These are phyloP conservation scores for Corydoras maculifer DNA, from an alignment of 2,113 vertebrate species.

Conservation along the genomic window DNA sequence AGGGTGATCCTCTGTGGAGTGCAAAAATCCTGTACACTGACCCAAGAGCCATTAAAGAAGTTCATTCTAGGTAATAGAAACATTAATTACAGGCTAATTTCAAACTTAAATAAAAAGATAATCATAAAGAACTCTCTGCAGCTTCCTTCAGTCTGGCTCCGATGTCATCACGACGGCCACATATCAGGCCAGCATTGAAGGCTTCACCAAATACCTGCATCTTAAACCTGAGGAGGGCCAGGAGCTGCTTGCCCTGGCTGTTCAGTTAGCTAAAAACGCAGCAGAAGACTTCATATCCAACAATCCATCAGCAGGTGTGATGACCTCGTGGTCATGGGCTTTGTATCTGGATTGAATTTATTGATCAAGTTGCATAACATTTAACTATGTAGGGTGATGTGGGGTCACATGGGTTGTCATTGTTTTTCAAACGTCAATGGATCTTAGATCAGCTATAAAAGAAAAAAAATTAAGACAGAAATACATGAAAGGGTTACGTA, in stretches of 20 bases:
- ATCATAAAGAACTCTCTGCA: slow-evolving; percentile 37
- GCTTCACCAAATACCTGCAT: slow-evolving; percentile 60
- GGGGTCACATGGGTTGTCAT: too few species aligned
- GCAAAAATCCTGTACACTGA: slow-evolving; percentile 67
- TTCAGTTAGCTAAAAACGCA: slow-evolving; percentile 63
- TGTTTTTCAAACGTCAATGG: too few species aligned
- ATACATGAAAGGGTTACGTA: too few species aligned
- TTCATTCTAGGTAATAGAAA: slow-evolving; percentile 60
- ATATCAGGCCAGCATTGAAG: slow-evolving; percentile 72
- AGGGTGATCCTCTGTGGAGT: slow-evolving; percentile 76
- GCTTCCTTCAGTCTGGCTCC: slow-evolving; percentile 67
- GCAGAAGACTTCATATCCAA: slow-evolving; percentile 48
- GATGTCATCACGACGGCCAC: slow-evolving; percentile 71
- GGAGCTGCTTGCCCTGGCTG: slow-evolving; percentile 63
- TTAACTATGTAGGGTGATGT: too few species aligned
- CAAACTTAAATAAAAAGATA: background rate
- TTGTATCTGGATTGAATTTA: too few species aligned
- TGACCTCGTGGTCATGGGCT: too few species aligned
- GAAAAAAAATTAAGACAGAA: too few species aligned
- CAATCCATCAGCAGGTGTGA: slow-evolving; percentile 44
- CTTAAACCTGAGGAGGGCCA: slow-evolving; percentile 55
- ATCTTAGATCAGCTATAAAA: too few species aligned
- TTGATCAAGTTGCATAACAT: too few species aligned
- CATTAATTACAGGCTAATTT: too few species aligned
- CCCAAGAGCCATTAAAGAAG: slow-evolving; percentile 65